phyloP scores from a whole-genome alignment of 2,797 vertebrate genomes.

The Melanotaenia nigrans region DNA sequence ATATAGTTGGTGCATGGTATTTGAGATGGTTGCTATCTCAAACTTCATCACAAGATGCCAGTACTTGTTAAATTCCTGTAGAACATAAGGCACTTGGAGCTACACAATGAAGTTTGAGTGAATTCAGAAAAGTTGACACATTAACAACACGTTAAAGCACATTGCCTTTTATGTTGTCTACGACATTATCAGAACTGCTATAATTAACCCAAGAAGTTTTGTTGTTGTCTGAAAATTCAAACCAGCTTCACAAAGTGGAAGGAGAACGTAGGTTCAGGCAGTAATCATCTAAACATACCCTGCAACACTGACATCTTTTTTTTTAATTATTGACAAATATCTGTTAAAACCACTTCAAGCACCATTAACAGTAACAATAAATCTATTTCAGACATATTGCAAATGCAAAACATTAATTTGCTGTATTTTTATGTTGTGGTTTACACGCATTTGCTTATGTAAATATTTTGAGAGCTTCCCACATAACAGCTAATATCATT shows the following conservation, averaged over 20 bases:
- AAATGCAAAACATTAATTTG: neutral
- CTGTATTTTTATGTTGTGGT: neutral
- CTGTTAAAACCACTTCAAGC: neutral
- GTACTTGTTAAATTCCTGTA: neutral
- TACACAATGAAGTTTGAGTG: neutral
- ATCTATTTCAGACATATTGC: neutral
- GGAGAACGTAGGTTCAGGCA: neutral
- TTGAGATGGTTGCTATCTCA: neutral
- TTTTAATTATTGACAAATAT: neutral
- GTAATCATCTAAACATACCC: neutral
- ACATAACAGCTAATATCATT: neutral
- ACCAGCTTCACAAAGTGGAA: too few relatives aligned
- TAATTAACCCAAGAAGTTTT: neutral
- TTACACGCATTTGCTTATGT: neutral
- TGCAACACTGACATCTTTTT: neutral
- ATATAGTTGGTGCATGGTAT: neutral
- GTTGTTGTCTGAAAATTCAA: neutral
- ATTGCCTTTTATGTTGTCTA: neutral
- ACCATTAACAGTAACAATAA: neutral
- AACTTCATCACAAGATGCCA: neutral
- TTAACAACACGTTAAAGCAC: neutral
- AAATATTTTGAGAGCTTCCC: neutral
- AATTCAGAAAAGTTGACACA: neutral
- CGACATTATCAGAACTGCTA: neutral
- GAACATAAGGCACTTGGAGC: neutral